Base-by-base conservation (phyloP, 2,113 vertebrate species). In the Phalacrocorax pelagicus region DNA sequence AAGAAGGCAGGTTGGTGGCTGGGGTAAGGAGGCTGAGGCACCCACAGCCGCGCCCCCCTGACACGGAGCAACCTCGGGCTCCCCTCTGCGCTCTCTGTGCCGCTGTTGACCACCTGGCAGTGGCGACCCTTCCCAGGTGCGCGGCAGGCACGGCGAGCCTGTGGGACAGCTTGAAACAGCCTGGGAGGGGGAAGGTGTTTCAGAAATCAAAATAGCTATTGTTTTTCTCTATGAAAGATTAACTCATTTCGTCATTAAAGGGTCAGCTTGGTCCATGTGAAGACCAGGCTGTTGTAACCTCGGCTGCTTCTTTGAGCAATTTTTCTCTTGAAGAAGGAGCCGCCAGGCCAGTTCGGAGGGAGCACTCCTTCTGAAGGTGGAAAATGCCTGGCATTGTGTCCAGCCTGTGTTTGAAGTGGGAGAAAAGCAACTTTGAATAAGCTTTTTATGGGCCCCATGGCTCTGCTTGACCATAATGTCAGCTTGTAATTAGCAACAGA, bases 401-500 rank as follows among this genome's bases (percentile, higher is more conserved):
- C 91, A 77, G 91, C 42, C 71, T 40, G 57, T 92, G 94, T 96
- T 96, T 97, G 97, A 97, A 97, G 94, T 95, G 86, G 90, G 52
- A 57, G 61, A 71, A 96, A 94, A 91, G 61, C 86, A 92, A 96
- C 94, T 94, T 84, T 96, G 95, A 95, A 97, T 96, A 61, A 97
- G 96, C 92, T 96, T 97, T 97, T 97, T 94, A 96, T 95, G 94
- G 83, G 90, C 92, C 93, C 86, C 74, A 87, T 82, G 74, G 80
- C 90, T 97, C 89, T 97, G 77, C 95, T 97, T 94, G 94, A 97
- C 97, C 96, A 93, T 82, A 94, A 94, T 96, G 95, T 97, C 95
- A 96, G 90, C 94, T 90, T 93, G 97, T 97, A 97, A 98, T 98
- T 97, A 97, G 95, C 97, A 97, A 93, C 97, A 98, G 97, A 97